These are phyloP conservation scores for Halcyon chelicuti DNA, from an alignment of 2,797 vertebrate species.

Conservation along the genomic window DNA sequence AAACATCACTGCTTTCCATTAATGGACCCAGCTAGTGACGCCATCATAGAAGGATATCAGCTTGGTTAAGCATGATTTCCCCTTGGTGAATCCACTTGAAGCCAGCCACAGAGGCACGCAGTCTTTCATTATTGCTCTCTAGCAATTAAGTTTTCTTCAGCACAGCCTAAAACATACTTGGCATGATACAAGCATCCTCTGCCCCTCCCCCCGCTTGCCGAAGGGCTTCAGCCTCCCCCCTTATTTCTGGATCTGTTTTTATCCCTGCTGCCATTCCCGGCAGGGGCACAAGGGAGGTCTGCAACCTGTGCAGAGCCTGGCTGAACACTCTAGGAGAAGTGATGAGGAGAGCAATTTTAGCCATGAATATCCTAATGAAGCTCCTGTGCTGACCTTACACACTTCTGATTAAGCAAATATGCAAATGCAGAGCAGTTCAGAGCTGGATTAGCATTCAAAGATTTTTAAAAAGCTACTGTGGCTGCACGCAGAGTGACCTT, in stretches of 20 bases:
- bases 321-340: conserved; percentile 8
- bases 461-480: conserved; percentile 55
- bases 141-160: neutral
- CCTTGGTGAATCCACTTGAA: neutral
- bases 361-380: conserved; percentile 68
- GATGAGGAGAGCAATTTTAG: conserved; percentile 62
- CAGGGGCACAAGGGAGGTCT: neutral
- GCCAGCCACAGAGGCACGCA: neutral
- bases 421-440: conserved; percentile 59
- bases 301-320: conserved; percentile 1
- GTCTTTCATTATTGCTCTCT: neutral
- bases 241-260: conserved; percentile 3
- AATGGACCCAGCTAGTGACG: neutral
- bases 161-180: neutral
- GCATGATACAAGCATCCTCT: neutral
- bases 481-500: conserved; percentile 56
- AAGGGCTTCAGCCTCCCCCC: neutral
- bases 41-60: neutral
- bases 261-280: neutral
- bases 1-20: neutral
- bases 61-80: neutral
- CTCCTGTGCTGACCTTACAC: conserved; percentile 54
- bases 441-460: conserved; percentile 63
- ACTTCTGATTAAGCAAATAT: conserved; percentile 73
- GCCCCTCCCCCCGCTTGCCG: neutral